Evolutionary conservation across 2,113 vertebrate species (phyloP).

Genomic region (Synodontis membranacea): DNA sequence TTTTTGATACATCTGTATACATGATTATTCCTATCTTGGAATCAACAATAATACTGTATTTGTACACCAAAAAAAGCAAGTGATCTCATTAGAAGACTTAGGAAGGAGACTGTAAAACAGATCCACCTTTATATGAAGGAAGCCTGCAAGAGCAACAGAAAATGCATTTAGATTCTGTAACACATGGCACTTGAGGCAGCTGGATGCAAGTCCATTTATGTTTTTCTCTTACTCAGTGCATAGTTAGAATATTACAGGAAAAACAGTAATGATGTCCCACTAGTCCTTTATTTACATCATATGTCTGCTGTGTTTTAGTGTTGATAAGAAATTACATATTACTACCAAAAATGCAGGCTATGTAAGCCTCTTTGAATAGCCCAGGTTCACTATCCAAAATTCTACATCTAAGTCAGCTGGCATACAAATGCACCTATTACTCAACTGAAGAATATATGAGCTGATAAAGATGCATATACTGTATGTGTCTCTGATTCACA

Average conservation of each 20-base stretch:
- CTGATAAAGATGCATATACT: neutral
- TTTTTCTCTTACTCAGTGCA: neutral
- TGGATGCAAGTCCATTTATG: neutral
- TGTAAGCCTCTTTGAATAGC: neutral
- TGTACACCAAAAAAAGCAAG: neutral
- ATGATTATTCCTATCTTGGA: neutral
- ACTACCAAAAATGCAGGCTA: neutral
- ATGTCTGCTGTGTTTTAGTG: neutral
- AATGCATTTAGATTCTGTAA: neutral
- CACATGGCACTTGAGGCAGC: neutral
- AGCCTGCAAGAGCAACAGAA: neutral
- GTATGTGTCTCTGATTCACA: neutral
- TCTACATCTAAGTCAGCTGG: neutral
- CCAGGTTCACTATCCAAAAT: neutral
- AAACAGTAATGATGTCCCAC: neutral
- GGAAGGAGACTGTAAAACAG: neutral
- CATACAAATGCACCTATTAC: neutral
- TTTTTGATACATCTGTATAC: neutral
- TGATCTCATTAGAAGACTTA: neutral
- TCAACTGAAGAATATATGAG: neutral
- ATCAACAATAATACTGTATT: neutral
- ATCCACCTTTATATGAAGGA: neutral
- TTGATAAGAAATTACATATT: neutral
- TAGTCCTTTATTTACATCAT: neutral
- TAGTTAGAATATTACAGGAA: neutral